phyloP scores from a whole-genome alignment of 1,140 invertebrate genomes.

The Ips nitidus region DNA sequence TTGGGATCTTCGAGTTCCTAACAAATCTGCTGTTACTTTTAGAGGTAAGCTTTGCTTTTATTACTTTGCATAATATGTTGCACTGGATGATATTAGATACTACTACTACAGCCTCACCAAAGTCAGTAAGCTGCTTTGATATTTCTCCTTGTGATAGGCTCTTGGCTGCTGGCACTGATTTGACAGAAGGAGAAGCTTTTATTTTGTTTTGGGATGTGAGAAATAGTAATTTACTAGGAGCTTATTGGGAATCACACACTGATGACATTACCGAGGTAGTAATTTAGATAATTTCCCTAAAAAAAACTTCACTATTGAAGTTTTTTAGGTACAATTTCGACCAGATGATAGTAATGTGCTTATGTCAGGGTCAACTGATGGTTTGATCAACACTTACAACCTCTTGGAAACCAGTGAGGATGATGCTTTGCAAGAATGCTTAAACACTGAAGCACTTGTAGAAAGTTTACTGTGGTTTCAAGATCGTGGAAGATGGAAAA shows the following conservation, averaged over 20 bases:
- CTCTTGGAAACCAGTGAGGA: conserved; percentile 74
- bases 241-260: conserved; percentile 83
- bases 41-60: conserved; percentile 19
- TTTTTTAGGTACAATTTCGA: conserved; percentile 66
- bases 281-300: not conserved
- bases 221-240: conserved; percentile 68
- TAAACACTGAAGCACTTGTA: conserved; percentile 84
- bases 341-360: conserved; percentile 67
- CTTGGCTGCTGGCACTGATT: conserved; percentile 75
- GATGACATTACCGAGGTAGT: conserved; percentile 79
- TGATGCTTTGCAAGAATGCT: conserved; percentile 73
- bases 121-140: conserved; percentile 73
- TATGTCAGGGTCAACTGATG: conserved; percentile 78
- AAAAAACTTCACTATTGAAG: not conserved
- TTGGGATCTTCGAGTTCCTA: conserved; percentile 65
- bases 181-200: conserved; percentile 69
- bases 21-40: conserved; percentile 52
- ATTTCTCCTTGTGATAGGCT: conserved; percentile 71
- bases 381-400: conserved; percentile 85
- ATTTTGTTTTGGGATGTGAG: conserved; percentile 84
- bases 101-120: conserved; percentile 45
- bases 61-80: conserved; percentile 36
- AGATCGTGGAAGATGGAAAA: conserved; percentile 53
- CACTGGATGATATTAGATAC: conserved; percentile 43
- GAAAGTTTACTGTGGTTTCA: conserved; percentile 62